Percentiles rank a stretch among this genome's conserved stretches.
Conservation (phyloP, 2,888 invertebrate genomes). For the Drosophila sordidapex region DNA sequence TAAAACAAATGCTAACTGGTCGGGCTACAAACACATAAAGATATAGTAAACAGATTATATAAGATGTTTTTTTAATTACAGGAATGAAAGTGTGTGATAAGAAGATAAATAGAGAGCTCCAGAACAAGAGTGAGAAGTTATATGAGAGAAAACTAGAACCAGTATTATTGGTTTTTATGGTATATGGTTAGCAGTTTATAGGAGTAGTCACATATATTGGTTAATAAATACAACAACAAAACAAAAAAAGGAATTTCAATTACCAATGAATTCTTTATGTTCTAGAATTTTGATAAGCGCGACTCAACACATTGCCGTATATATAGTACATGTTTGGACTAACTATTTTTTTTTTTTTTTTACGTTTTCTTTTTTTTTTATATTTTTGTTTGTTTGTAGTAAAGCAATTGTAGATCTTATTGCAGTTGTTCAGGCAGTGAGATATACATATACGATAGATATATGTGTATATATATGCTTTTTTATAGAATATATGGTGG, state of each 20-base stretch:
- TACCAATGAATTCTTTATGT: constrained; percentile 67
- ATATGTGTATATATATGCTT: background rate
- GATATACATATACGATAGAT: constrained; percentile 8
- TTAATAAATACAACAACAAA: constrained; percentile 56
- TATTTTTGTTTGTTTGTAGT: constrained; percentile 16
- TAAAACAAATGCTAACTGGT: constrained; percentile 83
- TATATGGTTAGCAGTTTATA: constrained; percentile 34
- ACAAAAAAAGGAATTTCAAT: constrained; percentile 64
- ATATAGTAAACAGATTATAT: constrained; percentile 21
- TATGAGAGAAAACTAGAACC: constrained; percentile 8
- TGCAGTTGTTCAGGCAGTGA: constrained; percentile 52
- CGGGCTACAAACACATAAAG: constrained; percentile 56
- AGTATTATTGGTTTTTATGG: constrained; percentile 15
- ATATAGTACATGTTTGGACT: constrained; percentile 55
- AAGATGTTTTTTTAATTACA: constrained; percentile 26
- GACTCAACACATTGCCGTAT: constrained; percentile 46
- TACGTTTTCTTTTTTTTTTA: constrained; percentile 2
- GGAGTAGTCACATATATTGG: constrained; percentile 47
- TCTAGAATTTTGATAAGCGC: constrained; percentile 73
- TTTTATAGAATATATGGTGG: constrained; percentile 46
- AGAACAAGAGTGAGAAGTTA: constrained; percentile 23
- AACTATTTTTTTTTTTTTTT: constrained; percentile 24
- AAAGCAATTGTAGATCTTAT: constrained; percentile 40
- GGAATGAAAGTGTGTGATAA: constrained; percentile 15
- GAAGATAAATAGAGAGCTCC: constrained; percentile 6